Evolutionary conservation across 2,797 vertebrate genomes (phyloP).

Genomic region (Enteromius argenteus): DNA sequence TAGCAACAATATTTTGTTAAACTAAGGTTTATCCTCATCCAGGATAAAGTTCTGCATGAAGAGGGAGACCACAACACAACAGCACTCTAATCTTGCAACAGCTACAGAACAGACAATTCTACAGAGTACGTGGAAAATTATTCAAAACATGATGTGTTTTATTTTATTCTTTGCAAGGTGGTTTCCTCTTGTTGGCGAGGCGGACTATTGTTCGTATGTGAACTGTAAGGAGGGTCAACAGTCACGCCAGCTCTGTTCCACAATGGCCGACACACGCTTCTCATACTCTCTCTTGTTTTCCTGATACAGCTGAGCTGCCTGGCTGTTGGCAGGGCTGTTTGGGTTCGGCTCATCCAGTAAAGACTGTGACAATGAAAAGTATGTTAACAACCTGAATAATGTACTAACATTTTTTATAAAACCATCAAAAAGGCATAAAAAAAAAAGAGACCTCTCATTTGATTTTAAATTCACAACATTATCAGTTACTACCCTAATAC

Average conservation of each 20-base stretch:
- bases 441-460: not conserved
- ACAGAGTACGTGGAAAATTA: slow-evolving; percentile 78
- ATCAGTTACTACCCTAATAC: not conserved
- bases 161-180: slow-evolving; percentile 67
- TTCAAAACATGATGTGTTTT: slow-evolving; percentile 69
- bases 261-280: slow-evolving; percentile 99
- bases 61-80: slow-evolving; percentile 89
- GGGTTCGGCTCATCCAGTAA: slow-evolving; percentile 99
- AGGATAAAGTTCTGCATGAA: slow-evolving; percentile 83
- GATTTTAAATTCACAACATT: not conserved
- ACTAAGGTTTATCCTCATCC: slow-evolving; percentile 83
- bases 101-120: slow-evolving; percentile 87
- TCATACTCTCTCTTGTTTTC: slow-evolving; percentile 99
- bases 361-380: slow-evolving; percentile 80
- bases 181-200: slow-evolving; percentile 71
- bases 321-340: slow-evolving; percentile 99
- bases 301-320: slow-evolving; percentile 98
- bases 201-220: slow-evolving; percentile 84
- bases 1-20: slow-evolving; percentile 84
- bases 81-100: slow-evolving; percentile 91
- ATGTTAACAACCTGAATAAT: slow-evolving; percentile 33
- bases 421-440: not conserved
- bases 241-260: slow-evolving; percentile 99
- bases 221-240: slow-evolving; percentile 89
- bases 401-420: not conserved